These are phyloP conservation scores for Ellobium chinense DNA, from an alignment of 2,888 invertebrate species.

Conservation along the genomic window DNA sequence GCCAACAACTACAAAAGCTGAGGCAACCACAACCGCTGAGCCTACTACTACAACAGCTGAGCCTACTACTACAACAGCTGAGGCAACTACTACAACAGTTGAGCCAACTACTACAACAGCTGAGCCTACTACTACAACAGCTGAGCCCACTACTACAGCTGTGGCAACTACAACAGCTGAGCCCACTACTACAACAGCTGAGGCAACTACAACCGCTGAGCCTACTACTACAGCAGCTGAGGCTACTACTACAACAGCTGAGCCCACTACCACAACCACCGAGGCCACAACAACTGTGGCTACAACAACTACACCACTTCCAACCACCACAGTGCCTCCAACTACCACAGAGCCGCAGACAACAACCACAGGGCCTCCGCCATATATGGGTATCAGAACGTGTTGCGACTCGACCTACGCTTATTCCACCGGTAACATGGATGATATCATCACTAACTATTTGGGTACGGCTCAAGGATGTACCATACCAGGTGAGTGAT, in stretches of 20 bases:
- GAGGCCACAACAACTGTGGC: neutral
- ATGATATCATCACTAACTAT: neutral
- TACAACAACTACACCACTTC: neutral
- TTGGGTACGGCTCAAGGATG: too few relatives aligned
- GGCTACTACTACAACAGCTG: neutral
- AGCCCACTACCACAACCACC: neutral
- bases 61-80: neutral
- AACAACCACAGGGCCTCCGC: neutral
- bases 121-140: neutral
- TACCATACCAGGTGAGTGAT: too few relatives aligned
- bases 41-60: neutral
- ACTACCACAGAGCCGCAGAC: neutral
- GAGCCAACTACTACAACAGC: neutral
- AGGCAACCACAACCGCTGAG: neutral
- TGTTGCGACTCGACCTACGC: too few relatives aligned
- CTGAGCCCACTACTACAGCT: neutral
- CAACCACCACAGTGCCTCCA: neutral
- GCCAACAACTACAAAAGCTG: neutral
- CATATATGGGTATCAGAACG: too few relatives aligned
- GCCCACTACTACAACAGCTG: neutral
- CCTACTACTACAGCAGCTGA: neutral
- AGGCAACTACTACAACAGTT: neutral
- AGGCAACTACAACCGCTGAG: neutral
- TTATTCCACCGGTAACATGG: neutral
- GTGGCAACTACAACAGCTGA: neutral